Conservation (phyloP, 2,797 vertebrate species). For the Tragelaphus oryx region DNA sequence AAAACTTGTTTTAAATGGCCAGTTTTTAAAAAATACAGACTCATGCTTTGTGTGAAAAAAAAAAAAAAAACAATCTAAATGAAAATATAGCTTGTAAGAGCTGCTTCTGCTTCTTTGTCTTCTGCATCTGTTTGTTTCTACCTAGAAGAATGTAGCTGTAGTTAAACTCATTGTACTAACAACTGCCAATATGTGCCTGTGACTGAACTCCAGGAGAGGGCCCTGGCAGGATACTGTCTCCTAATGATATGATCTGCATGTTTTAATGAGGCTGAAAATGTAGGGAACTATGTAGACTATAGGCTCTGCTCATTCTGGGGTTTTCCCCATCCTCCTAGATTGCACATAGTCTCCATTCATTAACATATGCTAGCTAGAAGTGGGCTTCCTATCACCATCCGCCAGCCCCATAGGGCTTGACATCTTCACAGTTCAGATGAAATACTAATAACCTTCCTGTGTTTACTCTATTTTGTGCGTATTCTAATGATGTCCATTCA, state of each 20-base stretch:
- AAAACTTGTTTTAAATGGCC: not conserved
- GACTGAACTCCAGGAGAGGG: slow-evolving; percentile 30
- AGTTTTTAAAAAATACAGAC: not conserved
- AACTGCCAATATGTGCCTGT: not conserved
- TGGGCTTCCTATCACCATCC: slow-evolving; percentile 68
- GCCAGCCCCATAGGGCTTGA: slow-evolving; percentile 74
- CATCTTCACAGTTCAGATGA: slow-evolving; percentile 79
- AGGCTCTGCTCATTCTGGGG: slow-evolving; percentile 38
- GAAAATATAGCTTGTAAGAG: not conserved
- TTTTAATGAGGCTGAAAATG: slow-evolving; percentile 77
- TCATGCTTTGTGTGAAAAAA: not conserved
- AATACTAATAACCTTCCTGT: slow-evolving; percentile 79
- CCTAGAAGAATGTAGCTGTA: not conserved
- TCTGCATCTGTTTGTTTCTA: slow-evolving; percentile 20
- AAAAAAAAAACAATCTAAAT: not conserved
- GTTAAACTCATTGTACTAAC: not conserved
- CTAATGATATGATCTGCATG: slow-evolving; percentile 64
- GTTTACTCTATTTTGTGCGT: slow-evolving; percentile 57
- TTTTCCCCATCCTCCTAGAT: slow-evolving; percentile 46
- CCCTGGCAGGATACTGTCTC: slow-evolving; percentile 47
- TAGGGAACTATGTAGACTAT: slow-evolving; percentile 7
- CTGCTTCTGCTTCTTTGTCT: not conserved
- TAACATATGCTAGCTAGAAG: slow-evolving; percentile 73
- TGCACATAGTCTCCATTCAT: slow-evolving; percentile 73
- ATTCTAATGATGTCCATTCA: slow-evolving; percentile 79